These are phyloP conservation scores for Euphydryas editha DNA, from an alignment of 2,888 invertebrate genomes.

Conservation along the genomic window DNA sequence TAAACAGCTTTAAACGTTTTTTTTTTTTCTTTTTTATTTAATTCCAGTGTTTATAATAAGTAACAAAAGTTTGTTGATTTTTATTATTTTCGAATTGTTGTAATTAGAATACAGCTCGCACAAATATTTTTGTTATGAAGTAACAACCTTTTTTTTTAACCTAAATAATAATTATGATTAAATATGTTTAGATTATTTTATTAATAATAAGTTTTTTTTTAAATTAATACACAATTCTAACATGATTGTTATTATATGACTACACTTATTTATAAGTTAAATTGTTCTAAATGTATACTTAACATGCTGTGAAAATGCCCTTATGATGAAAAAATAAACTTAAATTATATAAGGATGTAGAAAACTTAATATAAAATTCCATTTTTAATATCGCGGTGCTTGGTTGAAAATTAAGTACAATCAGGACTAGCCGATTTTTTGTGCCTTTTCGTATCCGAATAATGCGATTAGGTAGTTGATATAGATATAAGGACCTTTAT, in stretches of 20 bases:
- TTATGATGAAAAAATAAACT: not conserved
- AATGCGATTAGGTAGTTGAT: conserved; percentile 27
- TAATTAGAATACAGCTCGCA: not conserved
- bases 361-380: conserved; percentile 5
- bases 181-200: not conserved
- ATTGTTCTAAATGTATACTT: not conserved
- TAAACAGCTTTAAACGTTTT: not conserved
- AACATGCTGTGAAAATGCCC: not conserved
- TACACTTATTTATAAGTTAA: conserved; percentile 2
- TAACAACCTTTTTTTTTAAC: not conserved
- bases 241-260: not conserved
- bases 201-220: not conserved
- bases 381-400: conserved; percentile 2
- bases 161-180: not conserved
- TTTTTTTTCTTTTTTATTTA: not conserved
- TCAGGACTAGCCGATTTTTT: conserved; percentile 22
- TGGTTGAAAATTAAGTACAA: not conserved
- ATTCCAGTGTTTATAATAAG: not conserved
- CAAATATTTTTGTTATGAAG: not conserved
- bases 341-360: not conserved
- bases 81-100: not conserved
- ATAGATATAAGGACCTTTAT: conserved; percentile 33
- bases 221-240: not conserved
- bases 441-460: conserved; percentile 35
- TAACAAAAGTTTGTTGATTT: not conserved